Evolutionary conservation across 2,113 vertebrate species (phyloP), one percentile per base, ranked within the genome.

Genomic region (Lepus europaeus): DNA sequence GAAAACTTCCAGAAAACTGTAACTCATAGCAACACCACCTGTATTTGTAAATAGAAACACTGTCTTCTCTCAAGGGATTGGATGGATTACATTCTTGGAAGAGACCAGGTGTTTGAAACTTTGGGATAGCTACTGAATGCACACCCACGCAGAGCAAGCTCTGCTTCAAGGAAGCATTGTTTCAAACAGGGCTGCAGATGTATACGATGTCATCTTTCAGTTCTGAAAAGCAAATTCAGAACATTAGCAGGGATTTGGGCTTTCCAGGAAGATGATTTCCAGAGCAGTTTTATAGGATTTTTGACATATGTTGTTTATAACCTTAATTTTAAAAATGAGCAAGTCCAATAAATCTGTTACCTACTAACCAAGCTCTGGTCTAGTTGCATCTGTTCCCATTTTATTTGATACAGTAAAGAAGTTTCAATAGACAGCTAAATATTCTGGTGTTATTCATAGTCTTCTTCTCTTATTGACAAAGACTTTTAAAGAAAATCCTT

Each of bases 281-380:
- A 97, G 90, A 97, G 68, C 22, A 90, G 56, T 95, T 95, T 97
- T 93, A 97, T 82, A 86, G 63, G 63, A 96, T 87, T 97, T 96
- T 87, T 93, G 81, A 96, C 95, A 95, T 97, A 95, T 95, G 92
- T 94, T 97, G 87, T 94, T 97, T 96, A 95, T 97, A 97, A 97
- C 63, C 89, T 95, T 96, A 97, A 96, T 95, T 97, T 97, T 93
- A 93, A 73, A 97, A 97, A 97, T 87, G 77, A 96, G 89, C 73
- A 97, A 96, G 91, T 96, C 73, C 68, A 97, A 85, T 97, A 96
- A 97, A 96, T 96, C 91, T 96, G 91, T 96, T 97, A 96, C 96
- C 93, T 96, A 96, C 95, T 96, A 97, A 96, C 72, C 77, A 95
- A 94, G 69, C 72, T 95, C 53, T 90, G 72, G 53, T 84, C 80